These are phyloP conservation scores for Lophius piscatorius DNA, from an alignment of 2,113 vertebrate species.

Conservation along the genomic window DNA sequence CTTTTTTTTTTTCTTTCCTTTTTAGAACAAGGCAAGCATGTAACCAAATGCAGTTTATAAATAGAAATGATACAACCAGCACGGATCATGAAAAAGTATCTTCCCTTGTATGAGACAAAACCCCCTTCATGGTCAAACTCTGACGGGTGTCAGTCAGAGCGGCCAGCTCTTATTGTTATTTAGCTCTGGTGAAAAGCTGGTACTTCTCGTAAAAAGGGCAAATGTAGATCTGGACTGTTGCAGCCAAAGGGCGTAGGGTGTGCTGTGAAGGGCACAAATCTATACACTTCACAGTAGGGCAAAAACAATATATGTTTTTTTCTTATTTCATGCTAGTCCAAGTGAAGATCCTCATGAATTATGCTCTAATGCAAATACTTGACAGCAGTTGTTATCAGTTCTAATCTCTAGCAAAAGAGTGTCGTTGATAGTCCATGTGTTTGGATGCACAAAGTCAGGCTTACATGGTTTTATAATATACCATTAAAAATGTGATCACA, in stretches of 20 bases:
- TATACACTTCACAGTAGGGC: slow-evolving; percentile 32
- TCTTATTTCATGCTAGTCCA: slow-evolving; percentile 9
- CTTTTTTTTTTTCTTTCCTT: slow-evolving; percentile 60
- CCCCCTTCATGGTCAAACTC: slow-evolving; percentile 73
- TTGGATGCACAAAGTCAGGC: too few relatives aligned
- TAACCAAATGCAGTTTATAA: slow-evolving; percentile 82
- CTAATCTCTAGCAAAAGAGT: too few relatives aligned
- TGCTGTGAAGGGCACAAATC: slow-evolving; percentile 48
- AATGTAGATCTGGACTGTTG: slow-evolving; percentile 68
- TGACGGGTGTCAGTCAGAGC: slow-evolving; percentile 62
- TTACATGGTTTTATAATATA: too few relatives aligned
- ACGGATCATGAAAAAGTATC: slow-evolving; percentile 82
- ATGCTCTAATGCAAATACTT: slow-evolving; percentile 31
- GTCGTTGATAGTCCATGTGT: too few relatives aligned
- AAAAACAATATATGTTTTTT: slow-evolving; percentile 10
- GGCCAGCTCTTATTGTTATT: slow-evolving; percentile 40
- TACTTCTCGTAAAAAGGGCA: slow-evolving; percentile 73
- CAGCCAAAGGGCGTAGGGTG: slow-evolving; percentile 58
- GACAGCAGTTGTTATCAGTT: too few relatives aligned
- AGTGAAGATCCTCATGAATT: slow-evolving; percentile 44
- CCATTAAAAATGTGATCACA: too few relatives aligned
- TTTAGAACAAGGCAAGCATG: slow-evolving; percentile 82
- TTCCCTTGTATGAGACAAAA: slow-evolving; percentile 85
- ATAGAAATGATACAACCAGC: slow-evolving; percentile 81
- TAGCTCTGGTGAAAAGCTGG: slow-evolving; percentile 24